Evolutionary conservation across 2,113 vertebrate species (phyloP).

Genomic region (Myotis yumanensis): DNA sequence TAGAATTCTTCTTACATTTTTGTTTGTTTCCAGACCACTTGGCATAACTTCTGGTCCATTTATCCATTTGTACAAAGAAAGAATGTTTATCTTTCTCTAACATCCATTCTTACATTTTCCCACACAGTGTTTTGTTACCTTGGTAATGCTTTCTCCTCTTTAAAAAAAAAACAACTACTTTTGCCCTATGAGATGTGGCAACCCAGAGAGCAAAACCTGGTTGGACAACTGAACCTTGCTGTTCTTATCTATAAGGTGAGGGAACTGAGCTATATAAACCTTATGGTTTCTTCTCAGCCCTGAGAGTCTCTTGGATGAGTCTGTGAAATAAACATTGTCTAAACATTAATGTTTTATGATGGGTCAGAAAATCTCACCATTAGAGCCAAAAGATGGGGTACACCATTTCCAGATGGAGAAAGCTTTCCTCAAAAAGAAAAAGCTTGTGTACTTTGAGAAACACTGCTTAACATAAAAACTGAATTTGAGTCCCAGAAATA

Average conservation of each 20-base stretch:
- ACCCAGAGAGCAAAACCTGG: neutral
- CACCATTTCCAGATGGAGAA: constrained; percentile 6
- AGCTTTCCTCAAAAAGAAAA: neutral
- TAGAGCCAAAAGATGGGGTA: neutral
- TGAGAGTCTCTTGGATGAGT: neutral
- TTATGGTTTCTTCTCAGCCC: neutral
- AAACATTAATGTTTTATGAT: constrained; percentile 9
- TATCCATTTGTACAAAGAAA: neutral
- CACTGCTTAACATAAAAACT: constrained; percentile 17
- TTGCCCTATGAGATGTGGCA: neutral
- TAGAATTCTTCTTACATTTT: too few species aligned
- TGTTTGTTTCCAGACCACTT: neutral
- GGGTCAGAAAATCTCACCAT: neutral
- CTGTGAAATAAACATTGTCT: constrained; percentile 6
- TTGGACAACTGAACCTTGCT: neutral
- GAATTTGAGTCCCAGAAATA: neutral
- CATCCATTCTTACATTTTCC: neutral
- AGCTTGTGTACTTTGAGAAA: constrained; percentile 20
- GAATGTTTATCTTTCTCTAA: neutral
- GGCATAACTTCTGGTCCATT: neutral
- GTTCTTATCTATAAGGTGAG: neutral
- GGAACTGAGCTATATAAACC: neutral
- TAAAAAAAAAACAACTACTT: neutral
- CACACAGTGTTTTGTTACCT: neutral
- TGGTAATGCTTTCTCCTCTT: neutral